Evolutionary conservation across 2,797 vertebrate genomes (phyloP).

Genomic region (Falco biarmicus): DNA sequence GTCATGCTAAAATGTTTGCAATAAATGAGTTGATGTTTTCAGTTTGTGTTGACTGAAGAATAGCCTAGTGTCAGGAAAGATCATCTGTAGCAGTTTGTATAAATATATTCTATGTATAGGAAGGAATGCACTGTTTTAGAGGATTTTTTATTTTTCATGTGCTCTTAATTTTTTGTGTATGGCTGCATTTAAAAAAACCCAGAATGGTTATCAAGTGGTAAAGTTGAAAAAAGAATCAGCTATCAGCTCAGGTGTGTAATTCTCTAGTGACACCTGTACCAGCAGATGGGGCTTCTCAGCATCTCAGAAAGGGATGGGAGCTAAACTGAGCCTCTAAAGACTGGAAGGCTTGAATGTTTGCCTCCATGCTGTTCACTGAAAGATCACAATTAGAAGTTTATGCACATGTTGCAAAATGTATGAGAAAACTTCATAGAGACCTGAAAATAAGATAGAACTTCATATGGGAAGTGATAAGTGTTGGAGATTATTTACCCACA

Average conservation of each 20-base stretch:
- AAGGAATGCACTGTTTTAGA: neutral
- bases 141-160: neutral
- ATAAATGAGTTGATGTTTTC: neutral
- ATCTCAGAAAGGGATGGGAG: neutral
- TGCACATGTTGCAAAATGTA: neutral
- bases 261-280: neutral
- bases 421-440: neutral
- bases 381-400: neutral
- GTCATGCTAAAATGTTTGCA: neutral
- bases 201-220: neutral
- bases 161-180: neutral
- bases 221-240: neutral
- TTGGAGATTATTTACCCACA: neutral
- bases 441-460: neutral
- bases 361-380: neutral
- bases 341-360: neutral
- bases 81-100: neutral
- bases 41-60: neutral
- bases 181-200: neutral
- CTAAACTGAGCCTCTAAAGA: neutral
- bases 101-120: neutral
- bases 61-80: neutral
- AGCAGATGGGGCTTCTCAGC: constrained; percentile 51
- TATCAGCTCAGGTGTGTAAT: neutral
- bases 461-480: neutral